A percentile compares a stretch with the other conserved stretches of the same genome.
phyloP scores from a whole-genome alignment of 2,888 invertebrate species.

The Macroteleia sp. region DNA sequence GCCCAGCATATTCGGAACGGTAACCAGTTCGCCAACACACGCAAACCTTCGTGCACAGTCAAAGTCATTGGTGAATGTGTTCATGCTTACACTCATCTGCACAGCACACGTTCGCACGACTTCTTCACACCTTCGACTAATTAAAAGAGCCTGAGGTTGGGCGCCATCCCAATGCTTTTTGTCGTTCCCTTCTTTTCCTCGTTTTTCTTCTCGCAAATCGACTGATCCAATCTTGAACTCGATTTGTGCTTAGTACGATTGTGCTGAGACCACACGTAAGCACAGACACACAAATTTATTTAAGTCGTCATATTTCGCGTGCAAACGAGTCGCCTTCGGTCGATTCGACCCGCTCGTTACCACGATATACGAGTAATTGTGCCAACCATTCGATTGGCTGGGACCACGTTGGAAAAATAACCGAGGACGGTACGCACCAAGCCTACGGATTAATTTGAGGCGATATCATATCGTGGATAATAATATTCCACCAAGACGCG shows the following conservation, averaged over 20 bases:
- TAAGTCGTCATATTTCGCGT: conserved; percentile 63
- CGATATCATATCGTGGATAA: conserved; percentile 41
- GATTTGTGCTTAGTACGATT: neutral
- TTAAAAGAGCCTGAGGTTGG: conserved; percentile 74
- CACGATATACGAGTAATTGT: conserved; percentile 50
- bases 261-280: conserved; percentile 5
- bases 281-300: conserved; percentile 50
- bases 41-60: conserved; percentile 10
- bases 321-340: conserved; percentile 58
- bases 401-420: conserved; percentile 9
- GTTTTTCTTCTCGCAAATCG: neutral
- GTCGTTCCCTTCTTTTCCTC: neutral
- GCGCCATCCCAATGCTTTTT: conserved; percentile 30
- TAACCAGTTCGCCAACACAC: conserved; percentile 61
- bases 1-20: conserved; percentile 35
- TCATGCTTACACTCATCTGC: conserved; percentile 23
- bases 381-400: conserved; percentile 29
- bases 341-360: conserved; percentile 45
- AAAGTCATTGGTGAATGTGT: conserved; percentile 33
- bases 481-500: conserved; percentile 33
- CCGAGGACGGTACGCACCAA: conserved; percentile 6
- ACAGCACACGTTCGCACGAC: conserved; percentile 73
- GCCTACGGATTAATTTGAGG: conserved; percentile 23
- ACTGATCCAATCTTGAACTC: neutral
- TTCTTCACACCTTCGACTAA: conserved; percentile 79